These are phyloP conservation scores for Delphinapterus leucas DNA, from an alignment of 2,113 vertebrate genomes.

Conservation along the genomic window DNA sequence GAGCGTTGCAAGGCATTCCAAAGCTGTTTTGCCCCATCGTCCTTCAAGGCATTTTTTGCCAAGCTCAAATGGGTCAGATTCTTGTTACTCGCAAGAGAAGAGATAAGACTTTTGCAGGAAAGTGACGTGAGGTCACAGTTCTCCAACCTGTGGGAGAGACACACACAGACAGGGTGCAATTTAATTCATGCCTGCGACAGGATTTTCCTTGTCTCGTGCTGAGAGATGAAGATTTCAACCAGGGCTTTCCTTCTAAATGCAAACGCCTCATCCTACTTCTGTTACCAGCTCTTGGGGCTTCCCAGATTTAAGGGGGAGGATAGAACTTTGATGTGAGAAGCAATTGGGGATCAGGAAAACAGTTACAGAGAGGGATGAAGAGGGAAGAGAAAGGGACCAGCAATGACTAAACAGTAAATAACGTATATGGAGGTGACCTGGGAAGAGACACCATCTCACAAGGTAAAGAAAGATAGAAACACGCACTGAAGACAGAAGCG, in stretches of 20 bases:
- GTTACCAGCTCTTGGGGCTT: background rate
- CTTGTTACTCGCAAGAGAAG: background rate
- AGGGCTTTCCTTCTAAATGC: background rate
- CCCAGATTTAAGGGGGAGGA: background rate
- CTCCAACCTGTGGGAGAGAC: background rate
- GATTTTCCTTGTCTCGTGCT: too few species aligned
- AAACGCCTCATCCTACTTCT: background rate
- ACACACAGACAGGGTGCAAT: background rate
- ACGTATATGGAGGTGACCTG: background rate
- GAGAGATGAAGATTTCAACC: background rate
- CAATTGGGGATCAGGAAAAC: background rate
- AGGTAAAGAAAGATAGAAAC: background rate
- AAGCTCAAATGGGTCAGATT: constrained; percentile 40
- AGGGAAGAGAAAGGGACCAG: background rate
- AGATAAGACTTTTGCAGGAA: background rate
- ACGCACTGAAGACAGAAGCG: background rate
- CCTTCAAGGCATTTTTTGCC: background rate
- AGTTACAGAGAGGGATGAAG: too few species aligned
- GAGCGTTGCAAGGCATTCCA: rapidly evolving
- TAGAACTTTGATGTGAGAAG: background rate
- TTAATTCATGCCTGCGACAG: rapidly evolving
- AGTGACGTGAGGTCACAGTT: background rate
- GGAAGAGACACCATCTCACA: background rate
- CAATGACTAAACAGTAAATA: background rate
- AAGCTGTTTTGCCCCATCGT: background rate